phyloP scores from a whole-genome alignment of 2,888 invertebrate species.

The Scelioninae gen. 1 region DNA sequence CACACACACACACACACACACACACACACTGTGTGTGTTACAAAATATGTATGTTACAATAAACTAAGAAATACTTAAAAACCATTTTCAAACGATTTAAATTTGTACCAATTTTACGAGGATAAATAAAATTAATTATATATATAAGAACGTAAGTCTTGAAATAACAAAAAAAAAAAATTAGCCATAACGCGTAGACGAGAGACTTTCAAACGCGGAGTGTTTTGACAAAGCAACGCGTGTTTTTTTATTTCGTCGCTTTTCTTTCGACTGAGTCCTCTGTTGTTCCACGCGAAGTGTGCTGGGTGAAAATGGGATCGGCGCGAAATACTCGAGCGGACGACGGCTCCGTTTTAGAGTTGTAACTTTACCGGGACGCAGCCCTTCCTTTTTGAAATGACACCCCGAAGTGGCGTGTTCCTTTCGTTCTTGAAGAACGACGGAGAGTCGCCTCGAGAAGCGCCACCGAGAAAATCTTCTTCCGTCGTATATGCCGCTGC shows the following conservation, averaged over 20 bases:
- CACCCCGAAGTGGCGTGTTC: constrained; percentile 66
- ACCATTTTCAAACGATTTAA: no score
- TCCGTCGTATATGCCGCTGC: constrained; percentile 15
- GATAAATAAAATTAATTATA: no score
- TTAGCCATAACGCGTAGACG: constrained; percentile 24
- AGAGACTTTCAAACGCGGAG: constrained; percentile 18
- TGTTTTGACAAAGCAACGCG: constrained; percentile 42
- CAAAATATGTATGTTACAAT: no score
- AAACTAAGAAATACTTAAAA: no score
- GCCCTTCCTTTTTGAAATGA: constrained; percentile 62
- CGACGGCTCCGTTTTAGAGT: constrained; percentile 56
- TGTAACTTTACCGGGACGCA: constrained; percentile 45
- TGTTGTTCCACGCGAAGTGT: constrained; percentile 46
- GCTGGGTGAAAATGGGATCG: constrained; percentile 61
- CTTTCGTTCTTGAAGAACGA: constrained; percentile 62
- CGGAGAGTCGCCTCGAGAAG: constrained; percentile 58
- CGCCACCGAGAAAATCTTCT: constrained; percentile 34
- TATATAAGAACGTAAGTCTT: no score
- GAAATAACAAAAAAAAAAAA: constrained; percentile 26
- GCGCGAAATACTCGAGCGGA: constrained; percentile 58
- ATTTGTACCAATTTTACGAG: no score
- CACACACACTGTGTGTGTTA: no score
- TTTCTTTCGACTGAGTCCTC: constrained; percentile 42
- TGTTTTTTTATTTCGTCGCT: constrained; percentile 20
- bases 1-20: no score